phyloP scores from a whole-genome alignment of 2,888 invertebrate species.

The Limnephilus auricula region DNA sequence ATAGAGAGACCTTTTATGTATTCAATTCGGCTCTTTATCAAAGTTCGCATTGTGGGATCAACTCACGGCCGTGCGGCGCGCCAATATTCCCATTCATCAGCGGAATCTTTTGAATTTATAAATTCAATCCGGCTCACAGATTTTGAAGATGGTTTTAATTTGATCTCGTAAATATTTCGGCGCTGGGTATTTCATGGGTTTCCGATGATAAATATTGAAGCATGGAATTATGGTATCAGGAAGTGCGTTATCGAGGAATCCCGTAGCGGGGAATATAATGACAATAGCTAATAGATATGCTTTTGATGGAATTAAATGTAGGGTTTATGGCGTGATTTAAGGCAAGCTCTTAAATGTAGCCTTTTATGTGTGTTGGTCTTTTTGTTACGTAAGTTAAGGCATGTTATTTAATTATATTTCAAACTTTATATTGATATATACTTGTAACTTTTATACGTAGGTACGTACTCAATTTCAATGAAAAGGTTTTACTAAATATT shows the following conservation, averaged over 20 bases:
- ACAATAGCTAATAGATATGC: neutral
- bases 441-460: too few relatives aligned
- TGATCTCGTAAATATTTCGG: neutral
- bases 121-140: constrained; percentile 9
- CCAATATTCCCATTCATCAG: constrained; percentile 37
- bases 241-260: neutral
- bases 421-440: too few relatives aligned
- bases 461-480: too few relatives aligned
- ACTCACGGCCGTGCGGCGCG: constrained; percentile 5
- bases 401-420: too few relatives aligned
- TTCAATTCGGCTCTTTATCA: constrained; percentile 41
- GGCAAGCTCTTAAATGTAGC: neutral
- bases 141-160: constrained; percentile 10
- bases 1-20: constrained; percentile 42
- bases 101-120: constrained; percentile 23
- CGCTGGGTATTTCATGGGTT: neutral
- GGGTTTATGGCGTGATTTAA: neutral
- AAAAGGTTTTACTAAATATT: too few relatives aligned
- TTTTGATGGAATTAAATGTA: neutral
- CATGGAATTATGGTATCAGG: neutral
- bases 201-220: neutral
- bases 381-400: too few relatives aligned
- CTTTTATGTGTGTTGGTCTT: neutral
- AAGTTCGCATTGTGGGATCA: constrained; percentile 27
- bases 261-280: neutral